A percentile compares a stretch with the other conserved stretches of the same genome.
phyloP scores from a whole-genome alignment of 23 tunicate genomes.

The Clavelina lepadiformis region DNA sequence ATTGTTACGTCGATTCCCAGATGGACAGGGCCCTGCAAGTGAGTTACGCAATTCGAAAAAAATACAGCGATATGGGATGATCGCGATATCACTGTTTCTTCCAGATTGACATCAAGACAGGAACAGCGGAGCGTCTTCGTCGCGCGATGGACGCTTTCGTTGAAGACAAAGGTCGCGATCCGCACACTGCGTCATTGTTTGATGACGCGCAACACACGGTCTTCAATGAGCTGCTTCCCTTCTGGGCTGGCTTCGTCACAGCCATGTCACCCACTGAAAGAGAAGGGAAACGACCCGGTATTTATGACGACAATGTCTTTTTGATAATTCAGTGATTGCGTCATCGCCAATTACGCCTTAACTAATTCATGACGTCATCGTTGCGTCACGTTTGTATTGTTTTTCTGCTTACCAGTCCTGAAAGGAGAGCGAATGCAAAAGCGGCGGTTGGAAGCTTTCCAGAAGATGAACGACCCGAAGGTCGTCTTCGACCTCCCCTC shows the following conservation, averaged over 20 bases:
- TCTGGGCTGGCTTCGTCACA: slow-evolving; percentile 90
- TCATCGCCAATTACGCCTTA: too few relatives aligned
- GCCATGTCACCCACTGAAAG: slow-evolving; percentile 74
- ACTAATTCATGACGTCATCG: too few relatives aligned
- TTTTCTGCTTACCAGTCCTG: too few relatives aligned
- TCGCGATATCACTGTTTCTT: slow-evolving; percentile 1
- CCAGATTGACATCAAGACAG: slow-evolving; percentile 84
- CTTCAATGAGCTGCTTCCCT: slow-evolving; percentile 76
- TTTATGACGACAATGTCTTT: not conserved
- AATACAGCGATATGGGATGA: too few relatives aligned
- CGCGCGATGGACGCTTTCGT: slow-evolving; percentile 68
- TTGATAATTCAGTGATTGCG: too few relatives aligned
- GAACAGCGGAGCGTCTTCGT: slow-evolving; percentile 74
- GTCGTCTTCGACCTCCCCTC: slow-evolving; percentile 41
- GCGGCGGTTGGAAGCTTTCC: slow-evolving; percentile 60
- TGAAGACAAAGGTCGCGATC: slow-evolving; percentile 69
- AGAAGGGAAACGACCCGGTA: slow-evolving; percentile 79
- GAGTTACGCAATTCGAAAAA: not conserved
- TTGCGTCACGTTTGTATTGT: too few relatives aligned
- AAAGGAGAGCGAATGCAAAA: slow-evolving; percentile 70
- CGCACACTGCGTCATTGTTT: slow-evolving; percentile 53
- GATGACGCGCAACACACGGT: slow-evolving; percentile 91
- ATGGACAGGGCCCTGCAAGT: slow-evolving; percentile 78
- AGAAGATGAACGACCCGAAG: slow-evolving; percentile 46
- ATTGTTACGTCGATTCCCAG: slow-evolving; percentile 64